Evolutionary conservation across 2,888 invertebrate species (phyloP).

Genomic region (Mythimna impura): DNA sequence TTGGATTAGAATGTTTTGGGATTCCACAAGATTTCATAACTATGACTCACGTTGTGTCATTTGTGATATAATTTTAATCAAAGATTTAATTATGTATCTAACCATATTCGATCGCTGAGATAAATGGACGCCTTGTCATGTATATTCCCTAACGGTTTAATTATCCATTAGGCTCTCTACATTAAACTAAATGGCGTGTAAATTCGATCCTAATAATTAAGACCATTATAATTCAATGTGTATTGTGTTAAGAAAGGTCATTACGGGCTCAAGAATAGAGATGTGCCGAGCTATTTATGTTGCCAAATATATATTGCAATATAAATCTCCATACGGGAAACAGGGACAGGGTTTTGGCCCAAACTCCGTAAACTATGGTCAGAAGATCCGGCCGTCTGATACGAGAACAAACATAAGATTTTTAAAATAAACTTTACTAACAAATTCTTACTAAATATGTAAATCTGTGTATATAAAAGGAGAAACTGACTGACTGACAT

Average conservation of each 20-base stretch:
- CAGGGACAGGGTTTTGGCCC: neutral
- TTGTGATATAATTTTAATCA: constrained; percentile 35
- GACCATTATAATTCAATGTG: constrained; percentile 18
- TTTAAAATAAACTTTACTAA: neutral
- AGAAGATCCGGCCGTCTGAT: neutral
- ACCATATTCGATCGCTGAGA: constrained; percentile 13
- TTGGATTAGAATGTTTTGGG: constrained; percentile 27
- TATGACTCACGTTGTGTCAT: constrained; percentile 22
- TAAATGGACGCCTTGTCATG: constrained; percentile 4
- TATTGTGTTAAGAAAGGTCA: constrained; percentile 2
- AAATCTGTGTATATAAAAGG: too few relatives aligned
- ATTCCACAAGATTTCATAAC: constrained; percentile 27
- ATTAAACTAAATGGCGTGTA: constrained; percentile 28
- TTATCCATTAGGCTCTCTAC: constrained; percentile 29
- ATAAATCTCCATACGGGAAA: neutral
- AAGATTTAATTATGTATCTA: constrained; percentile 31
- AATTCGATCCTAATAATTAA: constrained; percentile 40
- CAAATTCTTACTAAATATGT: neutral
- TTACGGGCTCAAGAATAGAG: neutral
- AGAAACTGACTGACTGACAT: too few relatives aligned
- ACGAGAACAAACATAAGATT: neutral
- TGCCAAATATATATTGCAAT: neutral
- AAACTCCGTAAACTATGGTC: neutral
- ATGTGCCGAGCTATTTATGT: neutral
- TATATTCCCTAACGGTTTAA: constrained; percentile 20